phyloP scores from a whole-genome alignment of 2,797 vertebrate genomes.

The Melanotaenia maccullochi region DNA sequence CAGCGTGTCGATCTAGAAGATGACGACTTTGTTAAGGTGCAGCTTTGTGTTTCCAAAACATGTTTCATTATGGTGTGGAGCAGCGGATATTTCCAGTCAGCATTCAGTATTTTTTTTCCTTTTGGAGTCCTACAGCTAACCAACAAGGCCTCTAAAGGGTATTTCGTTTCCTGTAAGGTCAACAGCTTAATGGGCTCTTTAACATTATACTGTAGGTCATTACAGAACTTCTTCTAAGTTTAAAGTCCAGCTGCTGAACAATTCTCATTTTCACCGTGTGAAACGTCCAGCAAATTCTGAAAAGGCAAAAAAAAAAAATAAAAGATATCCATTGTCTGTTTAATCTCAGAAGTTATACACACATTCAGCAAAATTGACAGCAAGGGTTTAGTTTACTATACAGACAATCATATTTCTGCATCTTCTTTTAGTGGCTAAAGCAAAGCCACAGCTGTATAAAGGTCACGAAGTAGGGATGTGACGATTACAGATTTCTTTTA shows the following conservation, averaged over 20 bases:
- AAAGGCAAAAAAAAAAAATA: no score
- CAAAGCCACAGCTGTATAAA: background rate
- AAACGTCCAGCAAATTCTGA: background rate
- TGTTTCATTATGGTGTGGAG: slow-evolving; percentile 51
- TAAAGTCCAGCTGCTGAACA: background rate
- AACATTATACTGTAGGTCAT: background rate
- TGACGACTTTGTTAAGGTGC: slow-evolving; percentile 43
- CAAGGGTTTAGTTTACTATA: background rate
- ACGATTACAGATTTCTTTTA: no score
- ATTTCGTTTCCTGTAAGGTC: slow-evolving; percentile 7
- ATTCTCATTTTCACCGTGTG: background rate
- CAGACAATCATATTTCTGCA: no score
- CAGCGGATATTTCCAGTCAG: slow-evolving; percentile 57
- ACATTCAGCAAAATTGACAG: background rate
- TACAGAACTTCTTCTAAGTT: background rate
- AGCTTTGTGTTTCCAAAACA: slow-evolving; percentile 71
- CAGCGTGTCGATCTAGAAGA: background rate
- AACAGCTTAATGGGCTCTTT: background rate
- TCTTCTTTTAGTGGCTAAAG: background rate
- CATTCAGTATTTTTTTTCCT: slow-evolving; percentile 24
- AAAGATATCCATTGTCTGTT: background rate
- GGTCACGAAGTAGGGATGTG: no score
- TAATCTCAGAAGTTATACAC: background rate
- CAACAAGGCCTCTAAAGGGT: slow-evolving; percentile 12
- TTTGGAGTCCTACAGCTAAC: slow-evolving; percentile 17